Conservation (phyloP, 2,113 vertebrate genomes). For the Phoenicopterus ruber region DNA sequence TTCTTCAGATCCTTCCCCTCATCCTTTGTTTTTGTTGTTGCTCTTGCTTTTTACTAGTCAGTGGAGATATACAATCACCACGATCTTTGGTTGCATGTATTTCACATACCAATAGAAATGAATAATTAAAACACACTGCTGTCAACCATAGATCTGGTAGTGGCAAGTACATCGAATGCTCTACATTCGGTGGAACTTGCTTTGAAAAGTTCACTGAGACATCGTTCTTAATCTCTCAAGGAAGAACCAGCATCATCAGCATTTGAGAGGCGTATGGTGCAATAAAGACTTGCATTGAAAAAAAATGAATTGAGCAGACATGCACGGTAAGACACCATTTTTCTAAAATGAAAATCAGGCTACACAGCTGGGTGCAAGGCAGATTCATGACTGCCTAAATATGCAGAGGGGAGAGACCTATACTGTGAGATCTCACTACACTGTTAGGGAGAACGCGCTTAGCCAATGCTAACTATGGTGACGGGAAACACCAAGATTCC, state of each 20-base stretch:
- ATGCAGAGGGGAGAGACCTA: background rate
- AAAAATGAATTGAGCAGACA: background rate
- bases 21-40: background rate
- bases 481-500: background rate
- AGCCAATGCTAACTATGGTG: background rate
- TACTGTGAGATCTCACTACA: background rate
- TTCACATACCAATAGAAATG: background rate
- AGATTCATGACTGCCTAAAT: background rate
- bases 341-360: background rate
- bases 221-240: background rate
- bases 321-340: background rate
- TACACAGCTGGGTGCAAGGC: background rate
- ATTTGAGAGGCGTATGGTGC: background rate
- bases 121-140: background rate
- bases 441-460: background rate
- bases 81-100: background rate
- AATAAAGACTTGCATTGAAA: background rate
- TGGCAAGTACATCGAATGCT: background rate
- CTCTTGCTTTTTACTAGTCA: background rate
- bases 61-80: background rate
- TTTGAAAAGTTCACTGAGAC: background rate
- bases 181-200: fast-evolving
- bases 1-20: background rate
- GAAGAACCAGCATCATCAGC: background rate
- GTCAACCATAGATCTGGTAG: background rate